Percentiles rank a stretch among this genome's conserved stretches.
These are phyloP conservation scores for Parnassius mnemosyne DNA, from an alignment of 2,888 invertebrate species.

Conservation along the genomic window DNA sequence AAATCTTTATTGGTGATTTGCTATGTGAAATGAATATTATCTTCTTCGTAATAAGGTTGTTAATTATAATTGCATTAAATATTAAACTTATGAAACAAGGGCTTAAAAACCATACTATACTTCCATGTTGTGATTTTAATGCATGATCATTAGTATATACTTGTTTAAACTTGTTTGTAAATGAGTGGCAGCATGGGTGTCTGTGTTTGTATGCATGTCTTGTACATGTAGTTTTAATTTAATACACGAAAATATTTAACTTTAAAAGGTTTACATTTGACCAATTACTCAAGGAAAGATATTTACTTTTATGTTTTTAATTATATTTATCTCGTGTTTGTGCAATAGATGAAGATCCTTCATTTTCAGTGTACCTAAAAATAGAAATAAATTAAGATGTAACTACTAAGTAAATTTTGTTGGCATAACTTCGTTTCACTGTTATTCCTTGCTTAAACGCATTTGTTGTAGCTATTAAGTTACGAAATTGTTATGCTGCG, in stretches of 20 bases:
- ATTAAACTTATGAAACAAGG: background rate
- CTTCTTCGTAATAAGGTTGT: background rate
- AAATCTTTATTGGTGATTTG: background rate
- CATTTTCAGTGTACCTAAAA: background rate
- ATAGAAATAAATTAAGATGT: background rate
- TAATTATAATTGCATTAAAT: constrained; percentile 2
- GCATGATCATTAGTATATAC: constrained; percentile 14
- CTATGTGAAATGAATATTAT: background rate
- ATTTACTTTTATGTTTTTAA: too few relatives aligned
- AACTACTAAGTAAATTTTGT: too few relatives aligned
- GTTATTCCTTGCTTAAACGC: too few relatives aligned
- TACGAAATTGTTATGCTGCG: too few relatives aligned
- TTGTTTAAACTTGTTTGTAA: constrained; percentile 2
- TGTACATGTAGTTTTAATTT: constrained; percentile 1
- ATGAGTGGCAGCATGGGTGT: constrained; percentile 10
- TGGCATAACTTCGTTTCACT: background rate
- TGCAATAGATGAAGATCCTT: background rate
- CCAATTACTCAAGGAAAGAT: too few relatives aligned
- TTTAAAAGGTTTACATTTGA: too few relatives aligned
- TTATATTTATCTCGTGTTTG: background rate
- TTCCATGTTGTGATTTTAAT: constrained; percentile 26
- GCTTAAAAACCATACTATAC: background rate
- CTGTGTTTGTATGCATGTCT: constrained; percentile 17
- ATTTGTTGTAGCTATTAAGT: too few relatives aligned
- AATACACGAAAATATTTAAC: constrained; percentile 3